Conservation (phyloP, 2,888 invertebrate genomes). For the Drosophila cyrtoloma region DNA sequence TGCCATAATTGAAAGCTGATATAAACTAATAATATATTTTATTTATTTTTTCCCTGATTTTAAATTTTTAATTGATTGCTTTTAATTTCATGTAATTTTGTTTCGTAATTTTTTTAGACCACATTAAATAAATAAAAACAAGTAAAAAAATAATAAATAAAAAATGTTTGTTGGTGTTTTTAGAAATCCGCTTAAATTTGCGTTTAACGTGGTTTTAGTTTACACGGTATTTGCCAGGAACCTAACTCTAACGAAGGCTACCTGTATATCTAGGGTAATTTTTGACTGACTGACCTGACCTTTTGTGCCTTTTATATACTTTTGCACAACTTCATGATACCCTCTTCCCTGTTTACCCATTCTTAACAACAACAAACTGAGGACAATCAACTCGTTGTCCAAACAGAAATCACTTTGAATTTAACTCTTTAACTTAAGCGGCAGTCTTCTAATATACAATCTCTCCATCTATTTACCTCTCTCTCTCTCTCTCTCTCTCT, state of each 20-base stretch:
- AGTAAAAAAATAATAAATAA: not conserved
- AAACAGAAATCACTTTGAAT: not conserved
- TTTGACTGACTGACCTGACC: not conserved
- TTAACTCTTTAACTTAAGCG: not conserved
- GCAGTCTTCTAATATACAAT: not conserved
- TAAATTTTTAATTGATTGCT: too few relatives aligned
- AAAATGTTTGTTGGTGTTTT: not conserved
- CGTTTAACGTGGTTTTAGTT: not conserved
- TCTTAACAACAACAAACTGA: not conserved
- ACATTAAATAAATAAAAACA: not conserved
- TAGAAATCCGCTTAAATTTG: not conserved
- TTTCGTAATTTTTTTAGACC: too few relatives aligned
- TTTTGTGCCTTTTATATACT: not conserved
- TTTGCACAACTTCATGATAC: not conserved
- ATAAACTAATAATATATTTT: not conserved
- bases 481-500: not conserved
- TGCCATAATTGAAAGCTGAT: not conserved
- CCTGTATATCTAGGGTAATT: not conserved
- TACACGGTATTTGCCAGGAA: not conserved
- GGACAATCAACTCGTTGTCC: not conserved
- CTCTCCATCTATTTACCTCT: too few relatives aligned
- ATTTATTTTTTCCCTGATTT: not conserved
- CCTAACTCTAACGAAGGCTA: fast-evolving
- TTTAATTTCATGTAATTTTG: not conserved
- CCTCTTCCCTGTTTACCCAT: not conserved